Base-by-base conservation (phyloP, 2,888 invertebrate genomes). In the Drosophila prolongata region DNA sequence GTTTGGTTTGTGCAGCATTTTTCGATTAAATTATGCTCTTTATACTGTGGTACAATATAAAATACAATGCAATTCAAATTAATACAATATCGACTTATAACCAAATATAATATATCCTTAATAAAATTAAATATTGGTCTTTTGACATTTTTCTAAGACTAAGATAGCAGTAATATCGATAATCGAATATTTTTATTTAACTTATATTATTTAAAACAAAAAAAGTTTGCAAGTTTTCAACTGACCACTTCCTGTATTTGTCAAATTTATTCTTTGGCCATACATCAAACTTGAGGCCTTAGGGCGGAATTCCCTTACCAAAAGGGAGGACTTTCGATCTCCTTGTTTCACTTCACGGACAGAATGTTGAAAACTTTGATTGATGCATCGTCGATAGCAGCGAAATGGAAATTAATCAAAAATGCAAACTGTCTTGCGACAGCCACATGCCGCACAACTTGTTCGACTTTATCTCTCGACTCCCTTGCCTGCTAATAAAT, bases 321-420 rank as follows among this genome's bases (percentile, higher is more conserved):
- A 66, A 34, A 16, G 14, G 13, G 10, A 16, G 19, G 16, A 10
- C 27, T 34, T 64, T 24, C n/a, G 13, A 8, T 43, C 60, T 34
- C 40, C 66, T 40, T 59, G 59, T 55, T 52, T 58, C 57, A 67
- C 67, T 73, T 70, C 50, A 69, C 62, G 55, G 55, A 62, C 69
- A 37, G 58, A 69, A 40, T 75, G 74, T 55, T 75, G 62, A 75
- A 75, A 75, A 75, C 61, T 74, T 75, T 75, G 74, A 75, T 75
- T 75, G 74, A 75, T 75, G 74, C 74, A 57, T 74, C 44, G 61
- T 62, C 74, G 74, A 75, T 75, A 68, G 57, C 59, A 35, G 24
- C 46, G 19, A 54, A 37, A 57, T 47, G 54, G 55, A 58, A 62
- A 74, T 74, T 74, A 75, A 75, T 74, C 74, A 74, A 75, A 69